Evolutionary conservation across 2,797 vertebrate genomes (phyloP).

Genomic region (Sibirionetta formosa): DNA sequence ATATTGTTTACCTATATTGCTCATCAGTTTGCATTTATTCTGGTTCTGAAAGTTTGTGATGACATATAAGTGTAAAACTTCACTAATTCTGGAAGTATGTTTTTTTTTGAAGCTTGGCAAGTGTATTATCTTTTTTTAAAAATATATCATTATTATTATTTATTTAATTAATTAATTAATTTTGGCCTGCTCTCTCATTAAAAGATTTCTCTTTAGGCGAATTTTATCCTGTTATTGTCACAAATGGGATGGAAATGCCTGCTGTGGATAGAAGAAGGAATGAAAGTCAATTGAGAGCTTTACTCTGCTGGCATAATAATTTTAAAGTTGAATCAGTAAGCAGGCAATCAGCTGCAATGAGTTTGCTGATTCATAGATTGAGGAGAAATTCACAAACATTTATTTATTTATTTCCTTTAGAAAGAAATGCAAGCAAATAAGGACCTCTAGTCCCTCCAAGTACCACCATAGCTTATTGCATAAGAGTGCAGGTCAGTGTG

Average conservation of each 20-base stretch:
- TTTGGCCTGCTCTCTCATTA: neutral
- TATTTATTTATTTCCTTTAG: neutral
- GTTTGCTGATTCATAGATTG: neutral
- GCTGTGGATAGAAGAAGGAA: neutral
- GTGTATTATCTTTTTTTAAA: too few species aligned
- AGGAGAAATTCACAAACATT: neutral
- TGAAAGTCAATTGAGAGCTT: neutral
- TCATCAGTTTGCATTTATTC: neutral
- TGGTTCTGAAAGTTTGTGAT: neutral
- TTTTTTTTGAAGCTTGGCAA: neutral
- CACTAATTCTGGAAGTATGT: neutral
- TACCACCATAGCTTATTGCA: neutral
- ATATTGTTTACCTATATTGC: neutral
- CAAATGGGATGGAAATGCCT: neutral
- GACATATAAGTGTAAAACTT: neutral
- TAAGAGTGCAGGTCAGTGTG: neutral
- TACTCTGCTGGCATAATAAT: neutral
- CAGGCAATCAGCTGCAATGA: neutral
- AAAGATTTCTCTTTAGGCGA: neutral
- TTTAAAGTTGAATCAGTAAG: neutral
- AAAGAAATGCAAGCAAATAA: neutral
- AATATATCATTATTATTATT: too few species aligned
- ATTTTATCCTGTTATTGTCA: neutral
- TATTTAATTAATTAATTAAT: too few species aligned
- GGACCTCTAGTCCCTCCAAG: neutral